phyloP scores from a whole-genome alignment of 2,888 invertebrate genomes.

The Eumacrocentrus americanus region DNA sequence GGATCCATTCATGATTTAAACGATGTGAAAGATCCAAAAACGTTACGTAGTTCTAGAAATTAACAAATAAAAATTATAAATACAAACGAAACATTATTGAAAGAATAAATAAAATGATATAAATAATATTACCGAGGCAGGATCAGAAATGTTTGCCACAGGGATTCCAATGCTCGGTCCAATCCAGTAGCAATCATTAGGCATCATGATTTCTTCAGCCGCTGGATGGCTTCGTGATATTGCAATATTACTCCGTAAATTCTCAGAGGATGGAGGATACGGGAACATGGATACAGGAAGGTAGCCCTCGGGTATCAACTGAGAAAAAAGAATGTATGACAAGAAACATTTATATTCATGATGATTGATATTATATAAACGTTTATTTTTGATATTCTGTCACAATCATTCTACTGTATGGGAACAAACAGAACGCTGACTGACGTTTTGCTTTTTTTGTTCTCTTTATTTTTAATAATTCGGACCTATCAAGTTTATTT shows the following conservation, averaged over 20 bases:
- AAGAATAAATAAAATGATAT: not conserved
- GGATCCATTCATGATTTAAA: slow-evolving; percentile 43
- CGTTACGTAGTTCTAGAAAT: slow-evolving; percentile 45
- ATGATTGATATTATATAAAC: too few relatives aligned
- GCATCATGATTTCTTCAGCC: slow-evolving; percentile 41
- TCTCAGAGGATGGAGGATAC: slow-evolving; percentile 40
- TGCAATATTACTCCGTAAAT: slow-evolving; percentile 29
- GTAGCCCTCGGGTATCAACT: slow-evolving; percentile 49
- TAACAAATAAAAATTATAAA: not conserved
- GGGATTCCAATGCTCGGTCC: slow-evolving; percentile 34
- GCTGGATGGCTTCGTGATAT: slow-evolving; percentile 28
- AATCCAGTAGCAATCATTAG: slow-evolving; percentile 51
- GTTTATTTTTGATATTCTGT: too few relatives aligned
- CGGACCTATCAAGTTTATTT: slow-evolving; percentile 11
- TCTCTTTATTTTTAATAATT: slow-evolving; percentile 18
- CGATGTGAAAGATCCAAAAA: slow-evolving; percentile 47
- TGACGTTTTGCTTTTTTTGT: slow-evolving; percentile 10
- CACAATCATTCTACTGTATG: too few relatives aligned
- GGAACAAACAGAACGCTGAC: slow-evolving; percentile 13
- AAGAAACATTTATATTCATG: not conserved
- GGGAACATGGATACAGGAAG: slow-evolving; percentile 48
- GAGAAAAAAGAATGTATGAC: not conserved
- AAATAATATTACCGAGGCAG: slow-evolving; percentile 35
- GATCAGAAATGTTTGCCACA: slow-evolving; percentile 30
- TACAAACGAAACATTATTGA: not conserved